phyloP scores from a whole-genome alignment of 2,113 vertebrate species.

The Myodes glareolus region DNA sequence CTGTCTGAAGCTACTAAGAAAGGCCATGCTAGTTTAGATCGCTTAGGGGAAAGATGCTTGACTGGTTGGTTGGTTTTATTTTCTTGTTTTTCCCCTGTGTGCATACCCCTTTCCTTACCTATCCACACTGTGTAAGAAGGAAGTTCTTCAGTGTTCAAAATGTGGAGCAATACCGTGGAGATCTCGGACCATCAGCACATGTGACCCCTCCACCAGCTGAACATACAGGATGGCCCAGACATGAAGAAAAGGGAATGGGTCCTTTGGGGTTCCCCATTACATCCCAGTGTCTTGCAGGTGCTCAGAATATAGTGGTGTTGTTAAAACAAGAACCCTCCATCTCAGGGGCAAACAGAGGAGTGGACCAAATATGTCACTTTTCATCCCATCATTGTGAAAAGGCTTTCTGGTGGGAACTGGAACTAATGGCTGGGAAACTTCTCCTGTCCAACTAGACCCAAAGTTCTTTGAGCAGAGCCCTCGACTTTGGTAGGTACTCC shows the following conservation, averaged over 20 bases:
- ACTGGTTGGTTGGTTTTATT: neutral
- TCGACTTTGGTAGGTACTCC: neutral
- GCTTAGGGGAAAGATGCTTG: neutral
- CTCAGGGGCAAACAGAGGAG: neutral
- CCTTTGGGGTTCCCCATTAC: accelerated
- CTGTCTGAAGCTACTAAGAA: neutral
- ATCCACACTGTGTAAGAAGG: neutral
- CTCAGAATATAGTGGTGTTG: neutral
- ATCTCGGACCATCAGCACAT: neutral
- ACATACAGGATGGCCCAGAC: neutral
- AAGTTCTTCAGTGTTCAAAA: neutral
- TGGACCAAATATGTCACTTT: neutral
- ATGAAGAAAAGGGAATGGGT: neutral
- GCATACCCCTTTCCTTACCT: neutral
- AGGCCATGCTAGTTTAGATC: neutral
- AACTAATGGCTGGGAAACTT: neutral
- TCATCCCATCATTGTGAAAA: accelerated
- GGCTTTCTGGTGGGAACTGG: neutral
- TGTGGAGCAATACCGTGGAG: neutral
- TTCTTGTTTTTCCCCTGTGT: neutral
- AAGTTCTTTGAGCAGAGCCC: neutral
- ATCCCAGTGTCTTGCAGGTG: neutral
- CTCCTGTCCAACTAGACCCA: neutral
- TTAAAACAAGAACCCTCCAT: neutral
- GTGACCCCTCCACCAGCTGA: neutral